These are phyloP conservation scores for Daubentonia madagascariensis DNA, from an alignment of 2,113 vertebrate genomes.

Conservation along the genomic window DNA sequence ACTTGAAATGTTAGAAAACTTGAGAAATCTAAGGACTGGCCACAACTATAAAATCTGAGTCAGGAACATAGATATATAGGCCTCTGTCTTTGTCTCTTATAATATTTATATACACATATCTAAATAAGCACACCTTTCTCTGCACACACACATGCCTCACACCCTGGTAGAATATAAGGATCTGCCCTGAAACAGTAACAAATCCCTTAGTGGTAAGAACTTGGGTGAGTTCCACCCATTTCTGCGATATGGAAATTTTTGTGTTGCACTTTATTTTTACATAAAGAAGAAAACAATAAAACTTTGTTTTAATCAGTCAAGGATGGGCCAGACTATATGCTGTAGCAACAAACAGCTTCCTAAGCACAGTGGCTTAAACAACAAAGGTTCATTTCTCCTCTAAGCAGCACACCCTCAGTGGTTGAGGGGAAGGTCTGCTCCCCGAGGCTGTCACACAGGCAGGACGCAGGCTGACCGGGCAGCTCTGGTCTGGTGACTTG, in stretches of 20 bases:
- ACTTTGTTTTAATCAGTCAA: too few relatives aligned
- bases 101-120: rapidly evolving
- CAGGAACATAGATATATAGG: rapidly evolving
- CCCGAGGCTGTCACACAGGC: rapidly evolving
- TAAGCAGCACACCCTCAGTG: rapidly evolving
- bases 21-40: neutral
- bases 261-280: neutral
- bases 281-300: neutral
- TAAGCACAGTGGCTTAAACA: neutral
- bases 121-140: neutral
- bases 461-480: too few relatives aligned
- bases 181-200: neutral
- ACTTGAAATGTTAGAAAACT: neutral
- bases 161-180: neutral
- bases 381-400: neutral
- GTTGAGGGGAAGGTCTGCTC: rapidly evolving
- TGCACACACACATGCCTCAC: too few relatives aligned
- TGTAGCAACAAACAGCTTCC: too few relatives aligned
- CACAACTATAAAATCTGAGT: rapidly evolving
- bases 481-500: rapidly evolving
- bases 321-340: too few relatives aligned
- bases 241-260: neutral
- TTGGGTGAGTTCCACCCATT: too few relatives aligned
- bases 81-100: neutral
- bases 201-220: neutral